Conservation (phyloP, 2,888 invertebrate species). For the Agriotes lineatus region DNA sequence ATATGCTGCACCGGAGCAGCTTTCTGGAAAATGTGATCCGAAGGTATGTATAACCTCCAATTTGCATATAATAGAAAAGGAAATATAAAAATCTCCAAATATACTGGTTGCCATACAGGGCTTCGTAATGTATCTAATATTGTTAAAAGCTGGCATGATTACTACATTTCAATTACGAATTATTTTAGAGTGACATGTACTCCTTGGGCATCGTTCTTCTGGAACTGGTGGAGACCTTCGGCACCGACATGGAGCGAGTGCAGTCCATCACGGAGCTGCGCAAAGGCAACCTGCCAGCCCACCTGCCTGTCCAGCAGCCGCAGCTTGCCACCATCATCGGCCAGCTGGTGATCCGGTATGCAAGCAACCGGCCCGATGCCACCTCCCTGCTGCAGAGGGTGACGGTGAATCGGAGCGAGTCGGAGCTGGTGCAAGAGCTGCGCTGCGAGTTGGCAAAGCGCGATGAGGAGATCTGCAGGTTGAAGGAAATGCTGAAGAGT, state of each 20-base stretch:
- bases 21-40: constrained; percentile 78
- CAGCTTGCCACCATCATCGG: constrained; percentile 73
- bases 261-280: constrained; percentile 74
- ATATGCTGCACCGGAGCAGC: constrained; percentile 88
- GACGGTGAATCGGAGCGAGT: constrained; percentile 68
- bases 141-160: no score
- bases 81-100: no score
- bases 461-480: constrained; percentile 70
- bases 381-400: constrained; percentile 68
- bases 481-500: constrained; percentile 68
- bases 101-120: no score
- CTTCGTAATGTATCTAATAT: no score
- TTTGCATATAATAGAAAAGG: no score
- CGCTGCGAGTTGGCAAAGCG: constrained; percentile 69
- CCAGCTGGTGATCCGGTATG: constrained; percentile 70
- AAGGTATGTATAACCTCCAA: constrained; percentile 75
- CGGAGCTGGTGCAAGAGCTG: constrained; percentile 67
- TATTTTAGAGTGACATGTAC: constrained; percentile 83
- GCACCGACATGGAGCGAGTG: constrained; percentile 84
- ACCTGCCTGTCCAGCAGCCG: constrained; percentile 70
- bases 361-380: constrained; percentile 72
- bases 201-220: constrained; percentile 85
- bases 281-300: constrained; percentile 73
- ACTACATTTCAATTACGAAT: no score
- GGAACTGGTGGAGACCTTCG: constrained; percentile 79